Evolutionary conservation across 2,888 invertebrate genomes (phyloP), one percentile per base, ranked within the genome.

Genomic region (Corythucha ciliata): DNA sequence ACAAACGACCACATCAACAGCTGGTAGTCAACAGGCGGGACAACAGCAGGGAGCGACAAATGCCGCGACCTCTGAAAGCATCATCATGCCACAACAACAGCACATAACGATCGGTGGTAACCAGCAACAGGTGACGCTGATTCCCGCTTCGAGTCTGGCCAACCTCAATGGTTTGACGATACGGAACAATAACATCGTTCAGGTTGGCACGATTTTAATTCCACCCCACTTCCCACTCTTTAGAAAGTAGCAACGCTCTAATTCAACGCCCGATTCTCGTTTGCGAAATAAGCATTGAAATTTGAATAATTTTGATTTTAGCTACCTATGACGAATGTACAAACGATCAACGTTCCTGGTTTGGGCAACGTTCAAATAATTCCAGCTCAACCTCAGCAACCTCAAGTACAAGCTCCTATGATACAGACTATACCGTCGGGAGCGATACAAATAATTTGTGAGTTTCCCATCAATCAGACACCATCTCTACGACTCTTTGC

Each of bases 341-440:
- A 84, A 66, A 81, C 84, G 59, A 70, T 72, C 55, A 74, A 74
- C 62, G 76, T 85, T 58, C 81, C 83, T 53, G 88, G 88, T 2
- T 64, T 84, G 39, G 83, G 83, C 3, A 84, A 87, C 59, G 86
- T 90, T 14, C 90, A 90, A 70, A 74, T 87, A 21, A 83, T 85
- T 53, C 82, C 84, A 25, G 77, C 80, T 4, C 72, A 77, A 59
- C 77, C 79, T 0, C 65, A 80, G 56, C 60, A 63, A 26, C 55
- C 61, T 39, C 53, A 56, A 16, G 58, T 56, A 26, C 57, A 33
- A 34, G 55, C 46, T 21, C 59, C 44, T 52, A 54, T 62, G 14
- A 60, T 63, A 4, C 68, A 67, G 55, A 63, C 66, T 20, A 51
- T 67, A 21, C 65, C 64, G 14, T 64, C 36, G 12, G 62, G 63